phyloP scores from a whole-genome alignment of 2,113 vertebrate genomes.

The Sarotherodon lohbergeri region DNA sequence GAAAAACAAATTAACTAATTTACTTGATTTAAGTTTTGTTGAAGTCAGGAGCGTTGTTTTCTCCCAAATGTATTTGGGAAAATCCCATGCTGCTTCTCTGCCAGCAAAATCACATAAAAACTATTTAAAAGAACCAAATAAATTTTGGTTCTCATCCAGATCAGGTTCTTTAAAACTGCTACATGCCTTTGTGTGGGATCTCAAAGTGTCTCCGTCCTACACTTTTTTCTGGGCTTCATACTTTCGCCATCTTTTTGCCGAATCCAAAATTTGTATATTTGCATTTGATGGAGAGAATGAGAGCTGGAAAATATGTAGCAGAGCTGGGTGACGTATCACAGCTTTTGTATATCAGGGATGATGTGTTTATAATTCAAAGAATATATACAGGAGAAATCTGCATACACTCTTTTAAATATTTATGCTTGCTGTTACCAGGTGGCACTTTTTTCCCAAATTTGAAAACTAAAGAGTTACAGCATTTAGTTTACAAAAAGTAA shows the following conservation, averaged over 20 bases:
- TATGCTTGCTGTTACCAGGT: background rate
- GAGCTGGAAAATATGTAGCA: background rate
- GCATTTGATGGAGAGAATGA: background rate
- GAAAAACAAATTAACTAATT: background rate
- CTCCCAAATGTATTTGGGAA: background rate
- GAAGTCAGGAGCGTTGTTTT: background rate
- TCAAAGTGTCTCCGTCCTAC: background rate
- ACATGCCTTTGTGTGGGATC: background rate
- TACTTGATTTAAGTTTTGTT: background rate
- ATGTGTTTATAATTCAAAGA: background rate
- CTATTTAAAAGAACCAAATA: background rate
- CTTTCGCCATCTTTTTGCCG: background rate
- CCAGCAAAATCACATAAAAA: background rate
- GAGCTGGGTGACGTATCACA: background rate
- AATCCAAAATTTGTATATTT: background rate
- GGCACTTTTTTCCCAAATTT: background rate
- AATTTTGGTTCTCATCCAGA: background rate
- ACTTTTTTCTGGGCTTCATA: background rate
- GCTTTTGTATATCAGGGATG: background rate
- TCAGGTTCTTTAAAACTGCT: background rate
- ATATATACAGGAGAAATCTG: background rate
- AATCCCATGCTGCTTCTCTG: background rate
- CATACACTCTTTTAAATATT: background rate
- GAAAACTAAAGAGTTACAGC: background rate
- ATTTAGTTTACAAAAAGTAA: background rate